Evolutionary conservation across 1,140 invertebrate genomes (phyloP), one percentile per base, ranked within the genome.

Genomic region (Contarinia nasturtii): DNA sequence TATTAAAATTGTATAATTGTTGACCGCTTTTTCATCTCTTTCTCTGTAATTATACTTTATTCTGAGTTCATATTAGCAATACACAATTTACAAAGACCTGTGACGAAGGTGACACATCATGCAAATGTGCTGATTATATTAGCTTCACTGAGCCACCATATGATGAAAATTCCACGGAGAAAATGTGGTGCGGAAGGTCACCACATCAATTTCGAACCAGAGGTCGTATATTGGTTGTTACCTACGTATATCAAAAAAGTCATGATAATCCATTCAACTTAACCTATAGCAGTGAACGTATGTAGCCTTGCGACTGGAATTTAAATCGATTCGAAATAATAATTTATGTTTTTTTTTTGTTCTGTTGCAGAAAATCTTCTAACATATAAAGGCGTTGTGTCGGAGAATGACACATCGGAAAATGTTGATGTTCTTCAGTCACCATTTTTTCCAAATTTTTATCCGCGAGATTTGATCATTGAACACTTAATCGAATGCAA

Each of bases 121-220:
- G 60, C 53, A 68, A 73, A 46, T 80, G 77, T 53, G 78, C 27
- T 10, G 27, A 80, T 54, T 77, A 80, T 54, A 67, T 82, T 4
- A 74, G 75, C 68, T 67, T 82, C 41, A 73, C 75, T 33, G 77
- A 82, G 57, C 77, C 77, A 10, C 74, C 76, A 0, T 79, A 78
- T 53, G 74, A 79, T 12, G 55, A 52, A 49, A 69, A 74, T 37
- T 68, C 71, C 8, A 77, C 71, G 1, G 75, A 70, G 0, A 68
- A 73, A 48, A 70, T 74, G 19, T 77, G 73, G 51, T 79, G 76
- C 50, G 75, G 75, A 2, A 59, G 70, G 18, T 73, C 72, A 48
- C 58, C 72, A 37, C 10, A 43, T 21, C 62, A 65, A 2, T 80
- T 78, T 53, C 66, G 69, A 46, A 78, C 77, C 20, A 73, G 70